Evolutionary conservation across 2,888 invertebrate species (phyloP), one percentile per base, ranked within the genome.

Genomic region (Malachius bipustulatus): DNA sequence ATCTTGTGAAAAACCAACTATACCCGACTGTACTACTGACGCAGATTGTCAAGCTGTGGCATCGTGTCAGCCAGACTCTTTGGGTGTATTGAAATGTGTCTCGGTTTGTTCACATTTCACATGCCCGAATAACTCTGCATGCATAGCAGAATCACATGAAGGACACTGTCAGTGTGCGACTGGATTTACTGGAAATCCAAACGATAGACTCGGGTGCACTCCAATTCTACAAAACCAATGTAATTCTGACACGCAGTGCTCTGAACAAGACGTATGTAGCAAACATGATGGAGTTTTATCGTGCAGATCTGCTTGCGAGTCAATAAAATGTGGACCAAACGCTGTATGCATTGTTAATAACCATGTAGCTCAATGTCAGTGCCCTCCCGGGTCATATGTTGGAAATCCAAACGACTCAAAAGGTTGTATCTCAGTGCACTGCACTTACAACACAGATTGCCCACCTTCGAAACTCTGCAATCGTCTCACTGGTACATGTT

Each of bases 261-360:
- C 78, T 16, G 89, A 89, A 64, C 80, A 77, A 43, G 82, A 88
- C 54, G 72, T 77, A 10, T 91, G 90, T 57, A 71, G 73, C 51
- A 68, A 68, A 47, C 64, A 73, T 30, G 69, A 66, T 3, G 47
- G 59, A 2, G 55, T 68, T 1, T 66, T 77, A 15, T 71, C 75
- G 50, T 90, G 90, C 56, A 64, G 75, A 45, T 71, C 83, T 1
- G 85, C 85, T 27, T 91, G 91, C 55, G 78, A 81, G 44, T 71
- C 71, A 27, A 61, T 81, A 1, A 67, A 70, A 30, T 91, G 91
- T 57, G 91, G 90, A 1, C 84, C 87, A 1, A 79, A 82, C 44
- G 88, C 91, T 4, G 69, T 90, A 11, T 91, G 91, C 54, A 73
- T 88, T 4, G 83, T 85, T 2, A 87, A 89, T 51, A 90, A 90